These are phyloP conservation scores for Meta bourneti DNA, from an alignment of 2,888 invertebrate species.

Conservation along the genomic window DNA sequence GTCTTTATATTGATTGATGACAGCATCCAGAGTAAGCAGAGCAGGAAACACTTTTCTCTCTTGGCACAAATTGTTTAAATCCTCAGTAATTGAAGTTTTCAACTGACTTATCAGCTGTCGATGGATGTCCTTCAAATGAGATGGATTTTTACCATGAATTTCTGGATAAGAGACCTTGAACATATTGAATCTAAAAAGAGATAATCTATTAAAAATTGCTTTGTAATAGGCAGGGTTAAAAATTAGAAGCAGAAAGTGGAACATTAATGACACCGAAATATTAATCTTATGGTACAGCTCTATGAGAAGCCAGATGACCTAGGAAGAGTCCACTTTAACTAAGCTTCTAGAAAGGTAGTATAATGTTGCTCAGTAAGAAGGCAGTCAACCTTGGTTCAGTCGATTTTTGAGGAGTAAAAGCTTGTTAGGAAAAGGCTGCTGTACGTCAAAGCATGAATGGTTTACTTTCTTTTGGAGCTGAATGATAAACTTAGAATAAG, in stretches of 20 bases:
- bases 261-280: neutral
- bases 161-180: conserved; percentile 14
- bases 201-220: neutral
- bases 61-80: neutral
- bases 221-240: neutral
- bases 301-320: no score
- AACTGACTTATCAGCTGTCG: conserved; percentile 2
- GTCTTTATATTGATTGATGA: neutral
- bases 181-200: conserved; percentile 1
- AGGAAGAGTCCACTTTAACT: no score
- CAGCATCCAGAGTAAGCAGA: neutral
- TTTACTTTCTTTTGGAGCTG: no score
- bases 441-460: no score
- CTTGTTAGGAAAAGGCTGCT: no score
- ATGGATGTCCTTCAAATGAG: neutral
- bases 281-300: no score
- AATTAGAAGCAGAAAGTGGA: no score
- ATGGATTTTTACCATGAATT: neutral
- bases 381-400: no score
- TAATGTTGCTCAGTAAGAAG: no score
- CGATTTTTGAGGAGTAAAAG: no score
- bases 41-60: neutral
- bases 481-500: no score
- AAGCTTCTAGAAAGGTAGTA: no score
- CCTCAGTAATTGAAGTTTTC: neutral